Base-by-base conservation (phyloP, 2,113 vertebrate genomes). In the Mastomys natalensis region DNA sequence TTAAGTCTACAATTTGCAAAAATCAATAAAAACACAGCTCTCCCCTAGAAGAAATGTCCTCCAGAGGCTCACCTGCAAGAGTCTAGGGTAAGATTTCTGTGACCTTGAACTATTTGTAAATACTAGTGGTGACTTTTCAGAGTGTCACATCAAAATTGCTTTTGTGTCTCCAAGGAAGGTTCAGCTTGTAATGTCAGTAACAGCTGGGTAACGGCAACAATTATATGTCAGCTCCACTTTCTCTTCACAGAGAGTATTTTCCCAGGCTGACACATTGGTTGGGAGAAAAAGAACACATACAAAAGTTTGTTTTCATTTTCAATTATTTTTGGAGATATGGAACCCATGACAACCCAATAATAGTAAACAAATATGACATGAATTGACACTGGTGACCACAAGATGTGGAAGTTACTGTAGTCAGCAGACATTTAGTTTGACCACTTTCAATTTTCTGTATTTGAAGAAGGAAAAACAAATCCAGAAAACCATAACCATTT, bases 121-220 rank as follows among this genome's bases (percentile, higher is more conserved):
- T 98, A 98, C 95, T 85, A 95, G 64, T 90, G 91, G 97, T 97
- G 98, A 98, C 97, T 98, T 98, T 96, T 98, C 96, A 94, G 93
- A 97, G 92, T 98, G 97, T 98, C 98, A 98, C 97, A 98, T 98
- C 89, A 98, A 98, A 98, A 99, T 98, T 98, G 98, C 97, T 98
- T 99, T 98, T 97, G 97, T 37, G 90, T 98, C 98, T 98, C 98
- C 91, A 96, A 99, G 98, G 99, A 98, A 90, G 92, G 87, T 98
- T 98, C 96, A 97, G 74, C 92, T 29, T 98, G 92, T 96, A 97
- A 98, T 98, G 98, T 98, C 96, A 98, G 97, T 93, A 97, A 97
- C 97, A 98, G 97, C 97, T 97, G 98, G 97, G 94, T 98, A 98
- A 98, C 97, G 89, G 97, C 97, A 98, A 98, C 97, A 98, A 98